Base-by-base conservation (phyloP, 2,113 vertebrate genomes). In the Okapia johnstoni region DNA sequence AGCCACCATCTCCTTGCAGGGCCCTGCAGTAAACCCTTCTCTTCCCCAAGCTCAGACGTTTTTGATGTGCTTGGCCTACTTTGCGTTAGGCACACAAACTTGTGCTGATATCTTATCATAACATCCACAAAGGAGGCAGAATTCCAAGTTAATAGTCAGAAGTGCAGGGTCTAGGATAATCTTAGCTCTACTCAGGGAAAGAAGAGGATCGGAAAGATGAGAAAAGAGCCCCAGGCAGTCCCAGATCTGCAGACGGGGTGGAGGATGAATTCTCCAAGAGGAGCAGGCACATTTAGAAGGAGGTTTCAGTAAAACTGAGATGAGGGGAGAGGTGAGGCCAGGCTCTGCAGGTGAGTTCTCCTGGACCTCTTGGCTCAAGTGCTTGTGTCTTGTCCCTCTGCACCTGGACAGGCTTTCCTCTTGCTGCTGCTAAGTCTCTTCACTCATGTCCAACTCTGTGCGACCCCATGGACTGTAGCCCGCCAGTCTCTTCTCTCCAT, bases 111-210 rank as follows among this genome's bases (percentile, higher is more conserved):
- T 55, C 11, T 8, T 11, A 52, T 33, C 19, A 36, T 16, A 46
- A 33, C 11, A 26, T 25, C 23, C 48, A 16, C 5, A n/a, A 76
- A 46, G 26, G 25, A 15, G 0, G 0, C 97, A 94, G 89, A 83
- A 96, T 89, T 98, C 61, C 86, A 58, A 94, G 88, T 52, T 63
- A 58, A 16, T n/a, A 63, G 36, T 28, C 19, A 94, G 90, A 36
- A 57, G 26, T 9, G 1, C 58, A 70, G 76, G 91, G 91, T 84
- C 87, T 89, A 85, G 26, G 23, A 5, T 2, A 17, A n/a, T 21
- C 30, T 25, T 2, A 23, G 9, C 36, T 52, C 17, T 63, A 14
- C 7, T 28, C 9, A 0, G 26, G 55, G 43, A 43, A 85, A 43
- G 36, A 58, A 58, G 17, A 9, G 36, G 55, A 19, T 28, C 1